Percentiles rank a stretch among this genome's conserved stretches.
Evolutionary conservation across 2,888 invertebrate genomes (phyloP).

Genomic region (Dermolepida albohirtum): DNA sequence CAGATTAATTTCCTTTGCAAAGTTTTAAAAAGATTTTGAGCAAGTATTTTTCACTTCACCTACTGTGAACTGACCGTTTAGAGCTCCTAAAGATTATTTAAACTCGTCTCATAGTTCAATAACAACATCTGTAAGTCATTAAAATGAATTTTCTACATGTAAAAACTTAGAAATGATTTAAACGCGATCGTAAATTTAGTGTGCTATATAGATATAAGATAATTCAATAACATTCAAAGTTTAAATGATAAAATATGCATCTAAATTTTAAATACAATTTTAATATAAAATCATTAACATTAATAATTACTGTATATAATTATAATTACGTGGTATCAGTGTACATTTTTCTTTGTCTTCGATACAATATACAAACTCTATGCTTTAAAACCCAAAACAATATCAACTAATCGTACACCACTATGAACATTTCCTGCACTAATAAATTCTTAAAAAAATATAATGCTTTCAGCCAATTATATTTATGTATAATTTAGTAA

Average conservation of each 20-base stretch:
- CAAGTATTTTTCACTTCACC: conserved; percentile 9
- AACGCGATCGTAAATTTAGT: not conserved
- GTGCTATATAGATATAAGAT: conserved; percentile 9
- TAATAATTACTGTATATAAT: conserved; percentile 42
- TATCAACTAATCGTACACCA: conserved; percentile 22
- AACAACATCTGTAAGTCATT: too few species aligned
- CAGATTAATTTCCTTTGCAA: too few species aligned
- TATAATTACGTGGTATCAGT: conserved; percentile 41
- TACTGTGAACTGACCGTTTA: too few species aligned
- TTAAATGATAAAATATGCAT: conserved; percentile 39
- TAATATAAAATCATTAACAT: conserved; percentile 40
- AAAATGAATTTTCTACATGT: too few species aligned
- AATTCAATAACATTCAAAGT: conserved; percentile 14
- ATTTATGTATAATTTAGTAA: conserved; percentile 32
- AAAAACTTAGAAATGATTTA: too few species aligned
- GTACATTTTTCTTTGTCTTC: conserved; percentile 40
- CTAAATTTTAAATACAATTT: conserved; percentile 38
- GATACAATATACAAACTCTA: conserved; percentile 37
- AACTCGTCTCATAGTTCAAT: too few species aligned
- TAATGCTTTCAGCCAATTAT: conserved; percentile 27
- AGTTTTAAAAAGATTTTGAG: conserved; percentile 13
- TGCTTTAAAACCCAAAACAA: conserved; percentile 29
- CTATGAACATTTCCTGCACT: conserved; percentile 28
- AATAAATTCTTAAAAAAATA: conserved; percentile 25
- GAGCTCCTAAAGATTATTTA: too few species aligned